Evolutionary conservation across 2,113 vertebrate genomes (phyloP), one percentile per base, ranked within the genome.

Genomic region (Anser cygnoides): DNA sequence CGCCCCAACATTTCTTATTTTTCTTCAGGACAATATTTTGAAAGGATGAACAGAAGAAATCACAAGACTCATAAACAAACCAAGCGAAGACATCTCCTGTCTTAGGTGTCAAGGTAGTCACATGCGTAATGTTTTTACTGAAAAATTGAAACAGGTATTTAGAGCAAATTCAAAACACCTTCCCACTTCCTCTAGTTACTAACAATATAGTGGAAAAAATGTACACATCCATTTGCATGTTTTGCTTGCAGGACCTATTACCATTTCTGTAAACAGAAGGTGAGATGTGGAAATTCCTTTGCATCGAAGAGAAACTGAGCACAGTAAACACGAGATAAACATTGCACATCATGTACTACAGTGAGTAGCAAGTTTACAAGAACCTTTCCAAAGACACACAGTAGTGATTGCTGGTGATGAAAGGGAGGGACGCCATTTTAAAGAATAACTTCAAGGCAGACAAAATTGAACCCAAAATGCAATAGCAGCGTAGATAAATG

Each of bases 241-340:
- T 89, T 63, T 61, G 29, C 85, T 85, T 57, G 52, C 3, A 1
- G 59, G 80, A 86, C 25, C 26, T 65, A 12, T 1, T 46, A 9
- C 84, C 43, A 18, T 92, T 94, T 95, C 92, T 80, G 84, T 89
- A 96, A 96, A 93, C 78, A 96, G 77, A 84, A 80, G 67, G 80
- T 66, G 55, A 95, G 81, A 85, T 4, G n/a, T 77, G 95, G 95
- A 96, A 96, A 96, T 94, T 96, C 91, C 95, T 95, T 63, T 87
- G 74, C 89, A 89, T 73, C 10, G 0, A 91, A 93, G 89, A 83
- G 90, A 86, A 95, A 95, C 79, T 10, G 41, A 95, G 63, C 55
- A 63, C 79, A 74, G 49, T 15, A 87, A 94, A 89, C 77, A 77
- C 58, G 61, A 37, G 46, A 57, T 25, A 91, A 94, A 90, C 71